These are phyloP conservation scores for Drosophila melanica DNA, from an alignment of 1,140 invertebrate genomes.

Conservation along the genomic window DNA sequence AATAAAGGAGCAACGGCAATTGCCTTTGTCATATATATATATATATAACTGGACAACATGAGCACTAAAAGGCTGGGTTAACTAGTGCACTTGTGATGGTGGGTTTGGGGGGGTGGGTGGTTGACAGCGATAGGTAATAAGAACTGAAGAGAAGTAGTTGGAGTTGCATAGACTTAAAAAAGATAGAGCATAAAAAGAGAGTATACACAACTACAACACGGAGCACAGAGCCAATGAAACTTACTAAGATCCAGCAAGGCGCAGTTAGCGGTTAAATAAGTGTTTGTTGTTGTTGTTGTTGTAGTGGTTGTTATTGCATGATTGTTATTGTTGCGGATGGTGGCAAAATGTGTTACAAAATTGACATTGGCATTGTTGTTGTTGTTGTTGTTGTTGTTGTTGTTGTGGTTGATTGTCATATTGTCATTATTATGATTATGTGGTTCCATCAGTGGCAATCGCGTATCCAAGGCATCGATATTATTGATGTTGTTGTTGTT, in stretches of 20 bases:
- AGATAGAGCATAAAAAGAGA: conserved; percentile 22
- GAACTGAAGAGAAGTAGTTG: conserved; percentile 18
- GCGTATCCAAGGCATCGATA: conserved; percentile 56
- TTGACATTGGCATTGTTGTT: conserved; percentile 43
- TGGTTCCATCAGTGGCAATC: conserved; percentile 47
- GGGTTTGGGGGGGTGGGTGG: background rate
- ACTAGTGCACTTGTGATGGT: conserved; percentile 25
- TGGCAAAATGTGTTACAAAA: conserved; percentile 66
- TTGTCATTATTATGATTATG: conserved; percentile 34
- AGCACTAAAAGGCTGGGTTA: conserved; percentile 30
- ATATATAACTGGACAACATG: conserved; percentile 32
- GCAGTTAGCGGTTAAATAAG: conserved; percentile 69
- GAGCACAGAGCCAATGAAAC: conserved; percentile 71
- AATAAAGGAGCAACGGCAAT: background rate
- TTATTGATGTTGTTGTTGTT: conserved; percentile 56
- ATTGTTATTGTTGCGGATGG: conserved; percentile 54
- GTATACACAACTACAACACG: conserved; percentile 64
- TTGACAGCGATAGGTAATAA: conserved; percentile 17
- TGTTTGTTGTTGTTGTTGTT: conserved; percentile 62
- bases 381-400: conserved; percentile 45
- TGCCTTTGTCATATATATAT: background rate
- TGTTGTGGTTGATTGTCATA: conserved; percentile 44
- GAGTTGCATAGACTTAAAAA: conserved; percentile 16
- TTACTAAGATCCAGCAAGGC: conserved; percentile 82
- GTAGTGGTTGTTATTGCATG: conserved; percentile 49